These are phyloP conservation scores for Eupithecia vulgata DNA, from an alignment of 2,888 invertebrate species.

Conservation along the genomic window DNA sequence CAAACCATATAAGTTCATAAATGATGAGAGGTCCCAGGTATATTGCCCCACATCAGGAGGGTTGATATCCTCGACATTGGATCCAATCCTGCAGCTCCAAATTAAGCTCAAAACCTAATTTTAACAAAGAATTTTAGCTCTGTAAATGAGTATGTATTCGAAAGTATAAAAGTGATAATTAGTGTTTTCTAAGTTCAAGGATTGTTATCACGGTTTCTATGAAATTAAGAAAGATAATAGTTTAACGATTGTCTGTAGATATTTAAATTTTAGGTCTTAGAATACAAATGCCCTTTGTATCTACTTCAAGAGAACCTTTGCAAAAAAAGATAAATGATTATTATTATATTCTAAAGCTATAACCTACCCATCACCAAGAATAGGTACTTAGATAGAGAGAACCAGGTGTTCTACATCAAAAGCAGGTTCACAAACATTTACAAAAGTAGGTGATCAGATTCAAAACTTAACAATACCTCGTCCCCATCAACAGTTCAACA, in stretches of 20 bases:
- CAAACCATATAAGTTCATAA: neutral
- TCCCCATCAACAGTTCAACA: slow-evolving; percentile 16
- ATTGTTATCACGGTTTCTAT: neutral
- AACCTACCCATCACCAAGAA: neutral
- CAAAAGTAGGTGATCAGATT: slow-evolving; percentile 5
- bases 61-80: neutral
- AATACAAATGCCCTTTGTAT: too few species aligned
- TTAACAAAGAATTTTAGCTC: neutral
- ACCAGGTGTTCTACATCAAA: neutral
- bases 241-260: too few species aligned
- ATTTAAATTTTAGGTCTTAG: too few species aligned
- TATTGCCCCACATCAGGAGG: neutral
- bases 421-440: neutral
- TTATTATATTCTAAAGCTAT: neutral
- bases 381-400: neutral
- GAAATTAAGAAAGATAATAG: too few species aligned
- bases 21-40: neutral
- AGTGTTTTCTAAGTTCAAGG: neutral
- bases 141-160: neutral
- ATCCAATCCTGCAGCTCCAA: neutral
- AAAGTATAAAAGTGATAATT: neutral
- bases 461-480: slow-evolving; percentile 10
- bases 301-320: too few species aligned
- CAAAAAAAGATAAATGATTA: too few species aligned
- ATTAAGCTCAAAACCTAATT: neutral